phyloP scores from a whole-genome alignment of 2,113 vertebrate genomes.

The Mandrillus leucophaeus region DNA sequence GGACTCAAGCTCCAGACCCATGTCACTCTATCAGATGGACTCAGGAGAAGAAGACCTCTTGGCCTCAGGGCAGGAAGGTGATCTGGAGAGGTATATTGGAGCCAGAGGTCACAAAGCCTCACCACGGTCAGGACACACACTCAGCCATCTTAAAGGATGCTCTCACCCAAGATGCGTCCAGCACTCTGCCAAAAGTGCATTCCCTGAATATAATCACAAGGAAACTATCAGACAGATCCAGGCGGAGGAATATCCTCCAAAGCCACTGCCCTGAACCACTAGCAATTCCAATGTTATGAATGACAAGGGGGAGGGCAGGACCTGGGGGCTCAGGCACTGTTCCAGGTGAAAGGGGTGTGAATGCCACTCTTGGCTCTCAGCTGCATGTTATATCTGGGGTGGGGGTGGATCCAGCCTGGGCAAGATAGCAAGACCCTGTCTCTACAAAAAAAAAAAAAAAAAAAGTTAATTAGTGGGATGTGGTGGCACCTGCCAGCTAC shows the following conservation, averaged over 20 bases:
- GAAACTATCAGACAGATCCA: neutral
- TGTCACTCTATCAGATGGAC: neutral
- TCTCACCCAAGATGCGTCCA: neutral
- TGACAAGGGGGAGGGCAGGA: neutral
- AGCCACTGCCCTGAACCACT: neutral
- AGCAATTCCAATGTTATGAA: fast-evolving
- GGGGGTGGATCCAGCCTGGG: no score
- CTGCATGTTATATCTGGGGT: no score
- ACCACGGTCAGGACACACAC: neutral
- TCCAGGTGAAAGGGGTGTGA: neutral
- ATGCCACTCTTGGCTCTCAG: neutral
- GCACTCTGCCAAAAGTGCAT: neutral
- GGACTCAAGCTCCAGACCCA: neutral
- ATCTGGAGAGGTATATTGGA: neutral
- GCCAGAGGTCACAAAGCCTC: neutral
- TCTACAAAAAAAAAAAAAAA: no score
- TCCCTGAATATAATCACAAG: neutral
- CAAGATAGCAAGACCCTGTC: no score
- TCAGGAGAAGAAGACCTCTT: neutral
- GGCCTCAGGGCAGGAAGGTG: neutral
- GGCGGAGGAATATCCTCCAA: neutral
- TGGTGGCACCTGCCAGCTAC: no score
- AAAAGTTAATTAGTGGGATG: no score
- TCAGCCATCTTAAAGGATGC: neutral
- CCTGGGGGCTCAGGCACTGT: neutral